A percentile compares a stretch with the other conserved stretches of the same genome.
These are phyloP conservation scores for Teleogryllus occipitalis DNA, from an alignment of 1,140 invertebrate genomes.

Conservation along the genomic window DNA sequence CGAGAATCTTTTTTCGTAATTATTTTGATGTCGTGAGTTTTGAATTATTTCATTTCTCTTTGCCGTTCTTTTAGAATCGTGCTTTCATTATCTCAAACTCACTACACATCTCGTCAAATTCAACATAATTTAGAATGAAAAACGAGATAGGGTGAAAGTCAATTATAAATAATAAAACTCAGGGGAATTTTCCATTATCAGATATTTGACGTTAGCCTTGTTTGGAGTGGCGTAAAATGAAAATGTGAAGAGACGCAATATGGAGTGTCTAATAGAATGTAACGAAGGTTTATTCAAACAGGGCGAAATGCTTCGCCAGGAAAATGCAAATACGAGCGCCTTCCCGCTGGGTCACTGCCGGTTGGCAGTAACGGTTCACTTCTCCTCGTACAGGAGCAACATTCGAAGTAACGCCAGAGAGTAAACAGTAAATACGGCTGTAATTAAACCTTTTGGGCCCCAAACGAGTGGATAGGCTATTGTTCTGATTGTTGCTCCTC, in stretches of 20 bases:
- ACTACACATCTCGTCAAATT: not conserved
- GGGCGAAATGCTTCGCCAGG: not conserved
- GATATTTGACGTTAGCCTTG: not conserved
- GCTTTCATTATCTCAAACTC: not conserved
- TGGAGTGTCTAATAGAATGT: not conserved
- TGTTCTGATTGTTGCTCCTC: constrained; percentile 1
- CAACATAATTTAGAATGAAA: not conserved
- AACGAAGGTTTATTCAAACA: not conserved
- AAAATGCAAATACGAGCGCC: not conserved
- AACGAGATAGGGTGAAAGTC: not conserved
- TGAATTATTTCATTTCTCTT: no score
- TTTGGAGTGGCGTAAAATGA: not conserved
- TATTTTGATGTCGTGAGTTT: no score
- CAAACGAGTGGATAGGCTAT: not conserved
- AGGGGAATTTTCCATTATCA: constrained; percentile 1
- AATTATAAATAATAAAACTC: not conserved
- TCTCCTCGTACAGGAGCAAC: no score
- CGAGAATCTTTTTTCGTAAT: no score
- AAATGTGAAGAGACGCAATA: not conserved
- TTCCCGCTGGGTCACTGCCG: not conserved
- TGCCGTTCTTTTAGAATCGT: no score
- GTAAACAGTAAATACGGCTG: not conserved
- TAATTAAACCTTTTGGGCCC: not conserved
- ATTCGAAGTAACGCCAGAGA: not conserved
- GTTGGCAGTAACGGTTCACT: no score